Evolutionary conservation across 2,113 vertebrate species (phyloP), one percentile per base, ranked within the genome.

Genomic region (Takifugu bimaculatus): DNA sequence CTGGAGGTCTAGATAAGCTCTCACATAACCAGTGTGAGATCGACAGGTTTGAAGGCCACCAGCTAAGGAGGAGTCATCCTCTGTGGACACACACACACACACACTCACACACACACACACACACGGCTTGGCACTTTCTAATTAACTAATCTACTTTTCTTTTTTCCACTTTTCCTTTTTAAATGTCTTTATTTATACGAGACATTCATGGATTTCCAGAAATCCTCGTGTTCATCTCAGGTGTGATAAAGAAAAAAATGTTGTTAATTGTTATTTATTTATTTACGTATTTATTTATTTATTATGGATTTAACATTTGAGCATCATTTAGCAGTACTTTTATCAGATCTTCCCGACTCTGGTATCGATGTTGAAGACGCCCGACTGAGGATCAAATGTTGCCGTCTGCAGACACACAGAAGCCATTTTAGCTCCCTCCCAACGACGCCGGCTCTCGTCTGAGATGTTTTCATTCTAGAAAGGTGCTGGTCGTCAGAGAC

Each of bases 21-120:
- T 82, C 65, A 69, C 43, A 63, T 71, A 68, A 81, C 78, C 80
- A 74, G 62, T 72, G 55, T 63, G 74, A 85, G 67, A 77, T 66
- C 35, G 27, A 74, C 75, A 77, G 54, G 74, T 65, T 66, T 60
- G 69, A 59, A 69, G 69, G 75, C 57, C 57, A 51, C 63, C 60
- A 58, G 51, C 62, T 63, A 53, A 68, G 71, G 72, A 71, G 71
- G 68, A 70, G 48, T 50, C 63, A 58, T 58, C 70, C 55, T 71
- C 45, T 47, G 45, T 39, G 59, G 55, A 68, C 43, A 51, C 20
- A 55, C 57, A 32, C 47, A 29, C 29, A 13, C 49, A 57, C 59
- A 32, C 25, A 45, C 42, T 44, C 12, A 52, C 54, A 44, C 52
- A 50, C 28, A 39, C 12, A 32, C 62, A 57, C 54, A 42, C 13